Evolutionary conservation across 2,113 vertebrate species (phyloP).

Genomic region (Madoqua kirkii): DNA sequence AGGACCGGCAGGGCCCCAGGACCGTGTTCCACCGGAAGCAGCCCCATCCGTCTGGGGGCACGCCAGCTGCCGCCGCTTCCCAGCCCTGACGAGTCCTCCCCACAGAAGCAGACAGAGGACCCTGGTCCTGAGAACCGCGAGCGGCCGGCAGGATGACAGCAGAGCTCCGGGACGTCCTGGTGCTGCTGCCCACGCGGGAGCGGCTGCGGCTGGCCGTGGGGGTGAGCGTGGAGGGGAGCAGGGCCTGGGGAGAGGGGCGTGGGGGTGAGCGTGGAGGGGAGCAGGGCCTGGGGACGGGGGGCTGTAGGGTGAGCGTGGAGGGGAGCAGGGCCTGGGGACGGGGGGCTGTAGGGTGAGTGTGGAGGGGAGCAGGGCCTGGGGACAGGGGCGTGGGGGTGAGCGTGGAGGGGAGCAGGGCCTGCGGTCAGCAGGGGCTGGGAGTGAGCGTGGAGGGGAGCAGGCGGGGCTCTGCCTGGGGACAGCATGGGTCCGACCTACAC

Average conservation of each 20-base stretch:
- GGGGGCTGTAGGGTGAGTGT: no score
- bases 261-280: no score
- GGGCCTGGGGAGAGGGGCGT: no score
- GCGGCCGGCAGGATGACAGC: constrained; percentile 49
- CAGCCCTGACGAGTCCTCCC: background rate
- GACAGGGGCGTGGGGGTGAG: background rate
- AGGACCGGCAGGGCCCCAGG: no score
- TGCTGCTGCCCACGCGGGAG: constrained; percentile 77
- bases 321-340: no score
- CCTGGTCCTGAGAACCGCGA: background rate
- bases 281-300: no score
- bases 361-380: no score
- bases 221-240: constrained; percentile 75
- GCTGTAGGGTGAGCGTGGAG: no score
- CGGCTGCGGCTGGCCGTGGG: constrained; percentile 84
- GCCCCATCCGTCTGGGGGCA: background rate
- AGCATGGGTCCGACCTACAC: accelerated
- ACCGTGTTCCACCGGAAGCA: no score
- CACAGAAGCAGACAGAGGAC: accelerated
- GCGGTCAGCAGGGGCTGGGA: background rate
- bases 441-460: constrained; percentile 65
- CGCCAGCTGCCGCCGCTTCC: accelerated
- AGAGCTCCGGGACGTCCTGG: constrained; percentile 83
- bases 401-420: no score
- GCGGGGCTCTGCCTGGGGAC: background rate